Evolutionary conservation across 1,140 invertebrate species (phyloP), one percentile per base, ranked within the genome.

Genomic region (Brachystomella parvula): DNA sequence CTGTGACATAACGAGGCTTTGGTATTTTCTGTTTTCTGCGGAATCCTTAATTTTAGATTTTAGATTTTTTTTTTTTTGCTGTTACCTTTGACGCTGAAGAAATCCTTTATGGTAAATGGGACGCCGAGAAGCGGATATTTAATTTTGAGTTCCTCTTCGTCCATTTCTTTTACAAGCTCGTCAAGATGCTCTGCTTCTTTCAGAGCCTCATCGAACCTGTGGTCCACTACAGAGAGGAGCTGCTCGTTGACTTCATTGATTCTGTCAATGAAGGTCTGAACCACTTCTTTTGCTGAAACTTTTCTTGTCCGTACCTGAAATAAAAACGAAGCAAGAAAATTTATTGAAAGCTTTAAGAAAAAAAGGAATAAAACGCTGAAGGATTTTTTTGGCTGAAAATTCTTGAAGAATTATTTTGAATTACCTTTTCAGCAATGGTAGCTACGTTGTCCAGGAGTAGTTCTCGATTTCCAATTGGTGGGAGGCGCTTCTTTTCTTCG

Each of bases 41-140:
- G n/a, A n/a, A n/a, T n/a, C n/a, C n/a, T n/a, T n/a, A n/a, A n/a
- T n/a, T n/a, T n/a, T n/a, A n/a, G n/a, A n/a, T n/a, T n/a, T n/a
- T 6, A n/a, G n/a, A n/a, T n/a, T n/a, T n/a, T n/a, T n/a, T n/a
- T n/a, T n/a, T n/a, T n/a, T n/a, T 53, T 19, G 9, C 21, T 17
- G 17, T 63, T 74, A 86, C 87, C 87, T 79, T 82, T 81, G 0
- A 89, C 76, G 9, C 80, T 79, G 67, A 85, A 86, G 47, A 83
- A 84, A 73, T 89, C 89, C 80, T 93, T 93, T 2, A 88, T 89
- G 2, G 89, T 88, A 72, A 93, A 90, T n/a, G 90, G 90, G 6
- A 93, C 87, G 0, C 89, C 90, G n/a, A 92, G 79, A 67, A 91
- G 86, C 0, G 90, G 90, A 76, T 87, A 88, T 53, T 86, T 81